Percentiles rank a stretch among this genome's conserved stretches.
phyloP scores from a whole-genome alignment of 2,888 invertebrate species.

The Tipula unca region DNA sequence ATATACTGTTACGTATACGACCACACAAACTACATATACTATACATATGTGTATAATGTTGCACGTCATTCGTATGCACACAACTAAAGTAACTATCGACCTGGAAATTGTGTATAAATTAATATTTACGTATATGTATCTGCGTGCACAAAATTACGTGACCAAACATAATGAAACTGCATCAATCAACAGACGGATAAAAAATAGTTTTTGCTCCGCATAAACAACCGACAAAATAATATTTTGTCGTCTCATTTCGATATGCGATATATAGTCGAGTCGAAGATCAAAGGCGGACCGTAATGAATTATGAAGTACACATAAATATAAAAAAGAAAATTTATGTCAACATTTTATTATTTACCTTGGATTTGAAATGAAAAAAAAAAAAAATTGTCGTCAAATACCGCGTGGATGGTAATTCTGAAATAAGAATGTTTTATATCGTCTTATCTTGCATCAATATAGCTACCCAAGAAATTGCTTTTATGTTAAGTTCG shows the following conservation, averaged over 20 bases:
- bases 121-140: too few relatives aligned
- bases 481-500: too few relatives aligned
- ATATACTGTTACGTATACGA: not conserved
- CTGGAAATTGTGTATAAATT: not conserved
- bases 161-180: not conserved
- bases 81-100: not conserved
- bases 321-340: not conserved
- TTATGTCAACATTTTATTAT: not conserved
- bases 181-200: not conserved
- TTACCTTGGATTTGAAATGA: not conserved
- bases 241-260: not conserved
- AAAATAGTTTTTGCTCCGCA: not conserved
- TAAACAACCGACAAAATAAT: not conserved
- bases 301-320: not conserved
- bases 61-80: not conserved
- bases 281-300: not conserved
- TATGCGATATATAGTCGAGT: not conserved
- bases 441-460: too few relatives aligned
- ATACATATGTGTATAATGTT: too few relatives aligned
- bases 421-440: too few relatives aligned
- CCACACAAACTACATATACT: not conserved
- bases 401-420: not conserved
- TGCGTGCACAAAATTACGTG: slow-evolving; percentile 14
- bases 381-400: not conserved
- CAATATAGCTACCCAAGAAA: too few relatives aligned